Conservation (phyloP, 1,140 invertebrate genomes). For the Temnothorax curvispinosus region DNA sequence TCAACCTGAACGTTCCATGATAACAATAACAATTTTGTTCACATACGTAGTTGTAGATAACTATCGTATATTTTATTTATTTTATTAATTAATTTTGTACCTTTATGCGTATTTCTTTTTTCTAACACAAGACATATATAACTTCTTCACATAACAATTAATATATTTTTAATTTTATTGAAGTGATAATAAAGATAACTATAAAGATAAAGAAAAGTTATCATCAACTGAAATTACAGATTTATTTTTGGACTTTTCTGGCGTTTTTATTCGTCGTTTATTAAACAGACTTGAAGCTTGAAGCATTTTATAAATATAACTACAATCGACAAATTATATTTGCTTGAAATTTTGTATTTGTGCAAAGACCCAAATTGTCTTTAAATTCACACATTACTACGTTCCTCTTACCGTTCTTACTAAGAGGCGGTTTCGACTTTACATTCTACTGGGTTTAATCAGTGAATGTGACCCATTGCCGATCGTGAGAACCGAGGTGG, state of each 20-base stretch:
- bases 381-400: neutral
- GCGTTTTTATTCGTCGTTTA: neutral
- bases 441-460: neutral
- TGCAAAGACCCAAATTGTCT: neutral
- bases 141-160: neutral
- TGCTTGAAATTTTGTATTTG: neutral
- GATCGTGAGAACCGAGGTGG: conserved; percentile 47
- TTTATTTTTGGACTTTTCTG: neutral
- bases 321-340: neutral
- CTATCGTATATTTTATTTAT: neutral
- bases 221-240: neutral
- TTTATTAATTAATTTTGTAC: neutral
- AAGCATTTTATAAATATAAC: neutral
- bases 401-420: neutral
- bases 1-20: neutral
- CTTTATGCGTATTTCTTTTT: neutral
- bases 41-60: neutral
- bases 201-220: neutral
- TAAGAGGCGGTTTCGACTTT: neutral
- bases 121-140: neutral
- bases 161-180: neutral
- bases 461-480: neutral
- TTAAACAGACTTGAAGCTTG: neutral
- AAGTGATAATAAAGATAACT: neutral
- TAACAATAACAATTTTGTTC: neutral